Conservation (phyloP, 2,113 vertebrate genomes). For the Vireo altiloquus region DNA sequence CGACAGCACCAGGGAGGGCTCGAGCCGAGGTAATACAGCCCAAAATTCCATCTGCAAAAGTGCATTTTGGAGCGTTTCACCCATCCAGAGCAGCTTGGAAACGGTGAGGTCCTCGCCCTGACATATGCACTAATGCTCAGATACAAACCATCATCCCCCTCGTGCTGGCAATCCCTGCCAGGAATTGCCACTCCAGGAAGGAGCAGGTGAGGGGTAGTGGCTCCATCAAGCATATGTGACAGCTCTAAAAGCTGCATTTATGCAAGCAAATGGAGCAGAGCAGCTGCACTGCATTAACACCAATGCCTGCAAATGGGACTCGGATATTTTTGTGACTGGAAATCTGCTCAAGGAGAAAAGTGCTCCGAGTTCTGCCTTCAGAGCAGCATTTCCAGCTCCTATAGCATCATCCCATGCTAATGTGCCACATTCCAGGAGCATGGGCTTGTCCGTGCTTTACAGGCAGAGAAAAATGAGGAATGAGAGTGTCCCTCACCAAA, state of each 20-base stretch:
- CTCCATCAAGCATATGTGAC: conserved; percentile 9
- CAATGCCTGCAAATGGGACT: background rate
- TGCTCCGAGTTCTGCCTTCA: background rate
- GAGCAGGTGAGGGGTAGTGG: conserved; percentile 2
- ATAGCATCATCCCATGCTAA: background rate
- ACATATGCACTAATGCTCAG: background rate
- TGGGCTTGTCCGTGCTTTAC: background rate
- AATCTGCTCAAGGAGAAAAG: conserved; percentile 1
- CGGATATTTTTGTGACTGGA: background rate
- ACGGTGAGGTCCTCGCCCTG: background rate
- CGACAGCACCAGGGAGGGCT: background rate
- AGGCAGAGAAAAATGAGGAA: background rate
- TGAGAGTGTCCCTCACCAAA: background rate
- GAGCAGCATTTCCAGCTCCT: background rate
- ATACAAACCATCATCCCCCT: background rate
- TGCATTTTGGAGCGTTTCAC: background rate
- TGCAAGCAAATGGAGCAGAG: conserved; percentile 43
- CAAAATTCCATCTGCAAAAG: background rate
- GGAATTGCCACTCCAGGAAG: background rate
- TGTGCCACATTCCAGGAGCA: background rate
- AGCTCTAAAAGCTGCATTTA: conserved; percentile 50
- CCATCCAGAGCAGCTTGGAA: background rate
- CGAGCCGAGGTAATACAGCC: background rate
- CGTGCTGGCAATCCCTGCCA: background rate
- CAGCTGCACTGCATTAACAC: conserved; percentile 28